These are phyloP conservation scores for Apamea crenata DNA, from an alignment of 2,888 invertebrate genomes.

Conservation along the genomic window DNA sequence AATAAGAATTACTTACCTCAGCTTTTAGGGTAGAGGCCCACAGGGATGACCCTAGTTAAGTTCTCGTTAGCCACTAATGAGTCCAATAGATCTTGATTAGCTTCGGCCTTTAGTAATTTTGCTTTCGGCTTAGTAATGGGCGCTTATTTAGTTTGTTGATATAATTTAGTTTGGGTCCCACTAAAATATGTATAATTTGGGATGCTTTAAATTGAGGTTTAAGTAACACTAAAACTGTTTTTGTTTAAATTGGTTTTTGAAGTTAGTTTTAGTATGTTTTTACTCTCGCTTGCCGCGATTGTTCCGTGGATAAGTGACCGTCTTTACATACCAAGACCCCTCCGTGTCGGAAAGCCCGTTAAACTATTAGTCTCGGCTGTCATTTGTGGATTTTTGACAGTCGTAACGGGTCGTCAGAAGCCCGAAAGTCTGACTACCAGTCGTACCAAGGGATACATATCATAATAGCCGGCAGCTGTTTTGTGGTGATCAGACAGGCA, in stretches of 20 bases:
- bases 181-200: slow-evolving; percentile 53
- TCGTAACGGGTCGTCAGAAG: too few species aligned
- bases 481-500: too few species aligned
- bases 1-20: slow-evolving; percentile 68
- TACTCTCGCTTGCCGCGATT: too few species aligned
- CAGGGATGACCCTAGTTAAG: slow-evolving; percentile 70
- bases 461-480: too few species aligned
- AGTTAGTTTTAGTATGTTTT: slow-evolving; percentile 25
- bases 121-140: slow-evolving; percentile 58
- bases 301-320: too few species aligned
- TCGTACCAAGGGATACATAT: too few species aligned
- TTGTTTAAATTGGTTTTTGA: slow-evolving; percentile 20
- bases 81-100: slow-evolving; percentile 71
- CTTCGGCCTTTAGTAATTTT: slow-evolving; percentile 65
- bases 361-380: too few species aligned
- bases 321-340: too few species aligned
- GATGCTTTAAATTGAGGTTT: slow-evolving; percentile 34
- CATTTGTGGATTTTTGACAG: too few species aligned
- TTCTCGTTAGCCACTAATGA: slow-evolving; percentile 71
- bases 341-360: too few species aligned
- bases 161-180: slow-evolving; percentile 50
- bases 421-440: too few species aligned
- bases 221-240: slow-evolving; percentile 35
- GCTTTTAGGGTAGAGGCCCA: slow-evolving; percentile 66
- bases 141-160: slow-evolving; percentile 58